These are phyloP conservation scores for Orchestia grillus DNA, from an alignment of 1,140 invertebrate genomes.

Conservation along the genomic window DNA sequence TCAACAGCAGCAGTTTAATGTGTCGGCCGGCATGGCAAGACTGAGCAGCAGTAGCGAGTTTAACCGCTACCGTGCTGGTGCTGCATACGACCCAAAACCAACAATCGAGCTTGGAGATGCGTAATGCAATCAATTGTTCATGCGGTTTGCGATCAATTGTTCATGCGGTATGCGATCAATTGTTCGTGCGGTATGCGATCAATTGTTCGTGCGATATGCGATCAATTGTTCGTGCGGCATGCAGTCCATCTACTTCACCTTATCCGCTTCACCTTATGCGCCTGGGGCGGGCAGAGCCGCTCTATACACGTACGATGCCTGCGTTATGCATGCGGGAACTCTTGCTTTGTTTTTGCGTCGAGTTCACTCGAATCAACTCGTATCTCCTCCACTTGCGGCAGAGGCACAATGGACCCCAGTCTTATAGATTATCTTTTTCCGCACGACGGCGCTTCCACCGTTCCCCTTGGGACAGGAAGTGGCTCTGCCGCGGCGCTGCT, in stretches of 20 bases:
- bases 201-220: not conserved
- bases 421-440: conserved; percentile 46
- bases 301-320: not conserved
- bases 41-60: too few relatives aligned
- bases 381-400: conserved; percentile 1
- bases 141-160: not conserved
- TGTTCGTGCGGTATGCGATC: not conserved
- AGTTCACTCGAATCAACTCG: not conserved
- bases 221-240: not conserved
- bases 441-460: not conserved
- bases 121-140: not conserved
- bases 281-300: not conserved
- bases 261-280: not conserved
- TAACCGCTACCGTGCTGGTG: too few relatives aligned
- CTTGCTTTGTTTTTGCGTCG: not conserved
- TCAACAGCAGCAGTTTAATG: too few relatives aligned
- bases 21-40: too few relatives aligned
- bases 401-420: conserved; percentile 28
- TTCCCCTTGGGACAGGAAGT: conserved; percentile 11
- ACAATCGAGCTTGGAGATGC: not conserved
- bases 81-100: not conserved
- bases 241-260: too few relatives aligned
- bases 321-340: not conserved
- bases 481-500: not conserved
- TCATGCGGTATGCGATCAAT: not conserved